Percentiles rank a stretch among this genome's conserved stretches.
phyloP scores from a whole-genome alignment of 2,797 vertebrate genomes.

The Esox masquinongy region DNA sequence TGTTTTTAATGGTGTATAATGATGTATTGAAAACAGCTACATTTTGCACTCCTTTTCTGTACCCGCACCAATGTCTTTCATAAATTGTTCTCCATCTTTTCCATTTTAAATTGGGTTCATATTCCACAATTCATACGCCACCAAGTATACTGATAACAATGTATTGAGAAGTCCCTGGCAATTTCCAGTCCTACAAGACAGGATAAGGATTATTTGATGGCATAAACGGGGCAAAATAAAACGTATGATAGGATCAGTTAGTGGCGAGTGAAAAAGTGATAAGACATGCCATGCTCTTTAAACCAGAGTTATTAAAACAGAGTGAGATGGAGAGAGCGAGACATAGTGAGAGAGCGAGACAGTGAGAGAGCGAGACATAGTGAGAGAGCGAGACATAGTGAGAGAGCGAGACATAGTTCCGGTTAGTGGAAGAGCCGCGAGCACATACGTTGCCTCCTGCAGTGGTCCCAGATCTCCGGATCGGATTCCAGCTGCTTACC shows the following conservation, averaged over 20 bases:
- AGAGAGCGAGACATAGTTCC: background rate
- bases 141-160: too few species aligned
- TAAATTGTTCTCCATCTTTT: too few species aligned
- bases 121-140: too few species aligned
- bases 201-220: background rate
- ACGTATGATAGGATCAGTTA: background rate
- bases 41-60: too few species aligned
- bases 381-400: conserved; percentile 19
- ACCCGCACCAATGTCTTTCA: too few species aligned
- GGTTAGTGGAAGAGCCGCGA: conserved; percentile 6
- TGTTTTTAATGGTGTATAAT: too few species aligned
- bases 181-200: too few species aligned
- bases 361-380: background rate
- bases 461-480: conserved; percentile 53
- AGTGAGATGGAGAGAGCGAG: conserved; percentile 15
- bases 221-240: background rate
- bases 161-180: too few species aligned
- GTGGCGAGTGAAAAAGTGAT: background rate
- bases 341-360: too few species aligned
- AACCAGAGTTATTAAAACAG: background rate
- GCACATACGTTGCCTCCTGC: conserved; percentile 49
- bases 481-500: conserved; percentile 70
- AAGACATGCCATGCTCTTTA: background rate
- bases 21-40: too few species aligned
- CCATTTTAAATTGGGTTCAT: too few species aligned